Percentiles rank a stretch among this genome's conserved stretches.
phyloP scores from a whole-genome alignment of 2,797 vertebrate genomes.

The Neosalanx taihuensis region DNA sequence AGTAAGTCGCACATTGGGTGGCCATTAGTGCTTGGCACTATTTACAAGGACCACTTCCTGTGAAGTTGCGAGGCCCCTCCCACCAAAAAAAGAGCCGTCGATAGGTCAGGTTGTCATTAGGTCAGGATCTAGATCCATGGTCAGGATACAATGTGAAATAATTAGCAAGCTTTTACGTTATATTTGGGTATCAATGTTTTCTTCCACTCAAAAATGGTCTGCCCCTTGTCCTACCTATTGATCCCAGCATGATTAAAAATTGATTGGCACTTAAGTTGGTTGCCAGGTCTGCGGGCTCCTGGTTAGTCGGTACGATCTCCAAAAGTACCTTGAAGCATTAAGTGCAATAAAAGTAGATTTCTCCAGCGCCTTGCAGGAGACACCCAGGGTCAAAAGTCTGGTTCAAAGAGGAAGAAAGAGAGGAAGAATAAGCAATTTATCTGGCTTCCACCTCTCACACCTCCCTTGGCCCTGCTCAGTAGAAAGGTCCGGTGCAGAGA shows the following conservation, averaged over 20 bases:
- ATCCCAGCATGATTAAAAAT: constrained; percentile 65
- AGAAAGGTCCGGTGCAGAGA: constrained; percentile 45
- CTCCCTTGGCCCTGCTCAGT: constrained; percentile 56
- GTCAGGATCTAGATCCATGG: constrained; percentile 11
- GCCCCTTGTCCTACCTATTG: constrained; percentile 35
- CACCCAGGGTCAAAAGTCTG: constrained; percentile 56
- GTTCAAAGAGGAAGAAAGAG: constrained; percentile 48
- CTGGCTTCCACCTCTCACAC: constrained; percentile 53
- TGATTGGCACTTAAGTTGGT: constrained; percentile 59
- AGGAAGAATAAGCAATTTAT: constrained; percentile 71
- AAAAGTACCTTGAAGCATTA: constrained; percentile 60
- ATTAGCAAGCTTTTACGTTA: constrained; percentile 19
- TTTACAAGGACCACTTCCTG: constrained; percentile 27
- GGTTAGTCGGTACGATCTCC: constrained; percentile 30
- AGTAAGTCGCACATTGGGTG: constrained; percentile 50
- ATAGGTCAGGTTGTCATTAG: constrained; percentile 21
- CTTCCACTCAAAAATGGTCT: constrained; percentile 48
- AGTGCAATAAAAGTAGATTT: constrained; percentile 72
- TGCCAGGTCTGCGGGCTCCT: constrained; percentile 42
- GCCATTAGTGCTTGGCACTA: constrained; percentile 46
- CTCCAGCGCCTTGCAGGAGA: constrained; percentile 53
- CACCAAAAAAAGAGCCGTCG: background rate
- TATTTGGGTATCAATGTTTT: constrained; percentile 31
- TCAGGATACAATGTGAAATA: constrained; percentile 17
- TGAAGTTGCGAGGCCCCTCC: background rate